A percentile compares a stretch with the other conserved stretches of the same genome.
Conservation (phyloP, 1,140 invertebrate species). For the Conopomorpha cramerella region DNA sequence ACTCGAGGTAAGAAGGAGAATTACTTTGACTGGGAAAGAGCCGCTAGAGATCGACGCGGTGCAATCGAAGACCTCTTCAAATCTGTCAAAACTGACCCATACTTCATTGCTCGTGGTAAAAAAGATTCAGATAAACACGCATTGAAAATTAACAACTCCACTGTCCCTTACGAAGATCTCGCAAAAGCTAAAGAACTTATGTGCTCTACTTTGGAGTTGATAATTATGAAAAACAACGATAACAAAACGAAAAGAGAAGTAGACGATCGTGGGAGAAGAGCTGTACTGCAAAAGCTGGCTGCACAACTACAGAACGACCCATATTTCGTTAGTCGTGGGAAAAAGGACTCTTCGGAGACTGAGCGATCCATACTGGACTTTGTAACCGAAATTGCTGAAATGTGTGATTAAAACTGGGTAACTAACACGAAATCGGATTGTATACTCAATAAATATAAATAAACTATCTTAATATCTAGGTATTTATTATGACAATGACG, state of each 20-base stretch:
- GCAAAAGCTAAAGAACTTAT: constrained; percentile 33
- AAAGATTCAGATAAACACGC: constrained; percentile 14
- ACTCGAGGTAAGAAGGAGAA: constrained; percentile 42
- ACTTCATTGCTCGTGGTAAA: constrained; percentile 45
- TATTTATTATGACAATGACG: too few species aligned
- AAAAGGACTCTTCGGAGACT: constrained; percentile 26
- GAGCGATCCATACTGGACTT: constrained; percentile 18
- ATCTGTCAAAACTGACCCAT: constrained; percentile 46
- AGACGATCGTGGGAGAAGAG: constrained; percentile 33
- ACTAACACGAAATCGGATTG: too few species aligned
- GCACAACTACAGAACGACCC: constrained; percentile 43
- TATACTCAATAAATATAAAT: too few species aligned
- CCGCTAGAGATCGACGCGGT: constrained; percentile 28
- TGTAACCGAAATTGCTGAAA: constrained; percentile 21
- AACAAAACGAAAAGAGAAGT: constrained; percentile 28
- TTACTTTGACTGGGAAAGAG: constrained; percentile 14
- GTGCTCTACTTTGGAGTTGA: constrained; percentile 29
- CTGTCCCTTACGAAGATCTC: constrained; percentile 13
- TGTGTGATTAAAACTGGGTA: constrained; percentile 32
- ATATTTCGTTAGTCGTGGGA: constrained; percentile 46
- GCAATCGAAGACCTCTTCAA: constrained; percentile 42
- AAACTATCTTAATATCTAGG: too few species aligned
- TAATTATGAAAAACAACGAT: constrained; percentile 15
- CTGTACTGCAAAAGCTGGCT: constrained; percentile 40
- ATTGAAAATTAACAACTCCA: constrained; percentile 14